Evolutionary conservation across 1,140 invertebrate genomes (phyloP).

Genomic region (Thereuonema tuberculata): DNA sequence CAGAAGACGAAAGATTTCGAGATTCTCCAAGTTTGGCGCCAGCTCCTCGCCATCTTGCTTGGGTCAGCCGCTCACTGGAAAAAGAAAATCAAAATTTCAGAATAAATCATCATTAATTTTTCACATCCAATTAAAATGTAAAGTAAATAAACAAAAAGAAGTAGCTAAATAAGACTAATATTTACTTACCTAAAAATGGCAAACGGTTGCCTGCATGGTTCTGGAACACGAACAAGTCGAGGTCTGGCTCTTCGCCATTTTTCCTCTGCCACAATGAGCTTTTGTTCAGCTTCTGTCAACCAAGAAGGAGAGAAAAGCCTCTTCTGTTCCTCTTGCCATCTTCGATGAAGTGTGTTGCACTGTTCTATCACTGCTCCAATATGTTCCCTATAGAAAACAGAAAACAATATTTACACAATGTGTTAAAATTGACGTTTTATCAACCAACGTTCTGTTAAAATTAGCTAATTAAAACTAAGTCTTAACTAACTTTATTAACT

Average conservation of each 20-base stretch:
- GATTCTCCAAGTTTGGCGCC: slow-evolving; percentile 19
- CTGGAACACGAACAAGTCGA: neutral
- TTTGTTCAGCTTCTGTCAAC: slow-evolving; percentile 23
- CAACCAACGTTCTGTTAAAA: too few relatives aligned
- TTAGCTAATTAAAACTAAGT: too few relatives aligned
- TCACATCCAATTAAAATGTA: too few relatives aligned
- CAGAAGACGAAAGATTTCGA: slow-evolving; percentile 20
- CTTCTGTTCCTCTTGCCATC: slow-evolving; percentile 23
- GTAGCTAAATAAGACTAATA: neutral
- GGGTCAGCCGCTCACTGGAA: slow-evolving; percentile 18
- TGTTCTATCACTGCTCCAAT: slow-evolving; percentile 15
- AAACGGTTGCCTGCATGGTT: slow-evolving; percentile 5
- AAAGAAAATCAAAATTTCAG: neutral
- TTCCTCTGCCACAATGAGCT: slow-evolving; percentile 24
- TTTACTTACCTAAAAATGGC: slow-evolving; percentile 13
- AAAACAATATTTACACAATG: too few relatives aligned
- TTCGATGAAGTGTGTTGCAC: slow-evolving; percentile 20
- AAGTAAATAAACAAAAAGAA: neutral
- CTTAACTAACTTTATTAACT: too few relatives aligned
- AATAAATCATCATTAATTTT: neutral
- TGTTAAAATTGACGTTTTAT: too few relatives aligned
- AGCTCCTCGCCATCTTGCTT: slow-evolving; percentile 17
- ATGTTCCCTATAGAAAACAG: slow-evolving; percentile 15
- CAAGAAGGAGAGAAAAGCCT: slow-evolving; percentile 21
- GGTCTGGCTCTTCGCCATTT: slow-evolving; percentile 22